phyloP scores from a whole-genome alignment of 2,113 vertebrate genomes.

The Bubo scandiacus region DNA sequence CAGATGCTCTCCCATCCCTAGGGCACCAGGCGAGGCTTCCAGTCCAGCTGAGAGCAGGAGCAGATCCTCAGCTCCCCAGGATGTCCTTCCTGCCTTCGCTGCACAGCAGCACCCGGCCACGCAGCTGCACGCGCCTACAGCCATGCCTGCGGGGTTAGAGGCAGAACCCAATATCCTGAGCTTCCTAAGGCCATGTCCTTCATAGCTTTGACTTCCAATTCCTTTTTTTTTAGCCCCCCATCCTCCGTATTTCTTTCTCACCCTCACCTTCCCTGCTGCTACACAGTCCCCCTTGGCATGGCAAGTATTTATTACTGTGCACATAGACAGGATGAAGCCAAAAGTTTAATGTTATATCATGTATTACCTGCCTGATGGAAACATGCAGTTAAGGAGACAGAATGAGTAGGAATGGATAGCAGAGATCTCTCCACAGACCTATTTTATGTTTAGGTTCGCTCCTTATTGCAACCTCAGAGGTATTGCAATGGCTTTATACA shows the following conservation, averaged over 20 bases:
- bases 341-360: neutral
- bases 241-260: neutral
- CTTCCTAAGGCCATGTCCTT: neutral
- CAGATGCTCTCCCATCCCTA: neutral
- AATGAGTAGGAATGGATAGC: accelerated
- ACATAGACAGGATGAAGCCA: neutral
- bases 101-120: accelerated
- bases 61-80: neutral
- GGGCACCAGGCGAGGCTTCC: neutral
- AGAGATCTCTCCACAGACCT: neutral
- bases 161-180: neutral
- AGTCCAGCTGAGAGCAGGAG: neutral
- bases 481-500: neutral
- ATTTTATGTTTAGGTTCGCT: neutral
- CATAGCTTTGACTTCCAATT: neutral
- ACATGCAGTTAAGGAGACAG: neutral
- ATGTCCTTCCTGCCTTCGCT: neutral
- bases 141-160: neutral
- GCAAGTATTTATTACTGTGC: neutral
- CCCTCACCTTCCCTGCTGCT: neutral
- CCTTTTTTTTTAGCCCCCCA: neutral
- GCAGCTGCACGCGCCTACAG: too few relatives aligned
- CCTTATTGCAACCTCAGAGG: neutral
- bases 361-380: neutral
- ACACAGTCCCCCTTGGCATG: accelerated